phyloP scores from a whole-genome alignment of 2,797 vertebrate genomes.

The Diglossa cyanea region DNA sequence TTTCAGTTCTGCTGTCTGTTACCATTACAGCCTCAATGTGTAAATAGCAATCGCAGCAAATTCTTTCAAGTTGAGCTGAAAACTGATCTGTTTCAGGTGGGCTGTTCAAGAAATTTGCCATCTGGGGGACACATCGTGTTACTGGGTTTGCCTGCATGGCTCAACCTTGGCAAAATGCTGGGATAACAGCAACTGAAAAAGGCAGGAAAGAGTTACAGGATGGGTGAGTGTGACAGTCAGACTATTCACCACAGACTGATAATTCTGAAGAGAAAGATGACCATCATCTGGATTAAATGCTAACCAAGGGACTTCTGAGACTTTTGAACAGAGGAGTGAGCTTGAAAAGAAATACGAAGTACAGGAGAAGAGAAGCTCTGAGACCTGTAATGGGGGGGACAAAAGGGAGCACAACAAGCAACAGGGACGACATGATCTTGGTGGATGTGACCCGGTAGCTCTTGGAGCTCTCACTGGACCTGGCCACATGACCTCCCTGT shows the following conservation, averaged over 20 bases:
- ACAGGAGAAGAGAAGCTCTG: not conserved
- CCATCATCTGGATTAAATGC: not conserved
- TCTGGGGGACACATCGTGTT: not conserved
- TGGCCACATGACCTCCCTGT: accelerated
- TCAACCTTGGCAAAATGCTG: not conserved
- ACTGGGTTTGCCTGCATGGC: not conserved
- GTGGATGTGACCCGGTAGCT: not conserved
- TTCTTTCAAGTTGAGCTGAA: not conserved
- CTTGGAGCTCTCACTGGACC: not conserved
- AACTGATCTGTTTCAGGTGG: not conserved
- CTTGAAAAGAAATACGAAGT: not conserved
- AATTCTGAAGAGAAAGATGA: not conserved
- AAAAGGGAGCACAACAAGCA: not conserved
- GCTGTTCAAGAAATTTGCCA: not conserved
- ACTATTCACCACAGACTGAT: not conserved
- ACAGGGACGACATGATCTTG: accelerated
- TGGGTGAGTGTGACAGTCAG: not conserved
- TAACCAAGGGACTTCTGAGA: not conserved
- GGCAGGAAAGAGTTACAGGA: not conserved
- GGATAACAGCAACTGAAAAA: not conserved
- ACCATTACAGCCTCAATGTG: not conserved
- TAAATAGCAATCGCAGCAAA: not conserved
- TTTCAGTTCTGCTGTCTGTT: not conserved
- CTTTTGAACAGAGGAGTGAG: not conserved
- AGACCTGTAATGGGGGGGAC: accelerated